Conservation (phyloP, 2,113 vertebrate species). For the Octodon degus region DNA sequence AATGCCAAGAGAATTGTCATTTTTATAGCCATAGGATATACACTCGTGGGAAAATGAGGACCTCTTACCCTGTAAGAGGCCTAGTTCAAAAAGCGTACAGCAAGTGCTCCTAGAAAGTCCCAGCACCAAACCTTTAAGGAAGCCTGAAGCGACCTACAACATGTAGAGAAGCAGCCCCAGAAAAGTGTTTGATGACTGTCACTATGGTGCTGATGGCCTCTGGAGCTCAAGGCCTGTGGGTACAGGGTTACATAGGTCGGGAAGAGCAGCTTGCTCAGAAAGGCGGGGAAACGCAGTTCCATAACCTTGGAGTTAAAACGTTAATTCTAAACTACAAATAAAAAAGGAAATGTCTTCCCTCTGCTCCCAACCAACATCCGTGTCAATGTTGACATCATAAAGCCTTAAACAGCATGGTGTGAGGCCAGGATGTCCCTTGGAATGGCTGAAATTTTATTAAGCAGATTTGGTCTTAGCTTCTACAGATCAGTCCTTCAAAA, state of each 20-base stretch:
- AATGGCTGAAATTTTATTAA: slow-evolving; percentile 70
- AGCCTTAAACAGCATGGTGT: slow-evolving; percentile 70
- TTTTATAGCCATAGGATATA: background rate
- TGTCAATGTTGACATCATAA: slow-evolving; percentile 65
- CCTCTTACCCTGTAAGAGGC: background rate
- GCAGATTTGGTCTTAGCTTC: slow-evolving; percentile 64
- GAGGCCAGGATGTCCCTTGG: slow-evolving; percentile 59
- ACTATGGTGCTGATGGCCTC: background rate
- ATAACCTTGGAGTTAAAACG: slow-evolving; percentile 53
- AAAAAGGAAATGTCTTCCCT: background rate
- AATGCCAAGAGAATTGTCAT: background rate
- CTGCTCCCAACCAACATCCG: slow-evolving; percentile 59
- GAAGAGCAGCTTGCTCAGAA: background rate
- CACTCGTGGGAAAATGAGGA: background rate
- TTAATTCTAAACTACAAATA: slow-evolving; percentile 58
- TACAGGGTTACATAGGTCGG: background rate
- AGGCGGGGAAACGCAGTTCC: background rate
- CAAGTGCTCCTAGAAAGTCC: slow-evolving; percentile 2
- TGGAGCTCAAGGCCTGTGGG: background rate
- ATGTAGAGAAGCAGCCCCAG: background rate
- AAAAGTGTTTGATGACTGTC: background rate
- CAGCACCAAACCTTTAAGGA: background rate
- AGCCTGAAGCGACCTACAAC: background rate
- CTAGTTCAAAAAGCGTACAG: background rate
- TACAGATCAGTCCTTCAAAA: slow-evolving; percentile 63